phyloP scores from a whole-genome alignment of 2,113 vertebrate species.

The Peucedramus taeniatus region DNA sequence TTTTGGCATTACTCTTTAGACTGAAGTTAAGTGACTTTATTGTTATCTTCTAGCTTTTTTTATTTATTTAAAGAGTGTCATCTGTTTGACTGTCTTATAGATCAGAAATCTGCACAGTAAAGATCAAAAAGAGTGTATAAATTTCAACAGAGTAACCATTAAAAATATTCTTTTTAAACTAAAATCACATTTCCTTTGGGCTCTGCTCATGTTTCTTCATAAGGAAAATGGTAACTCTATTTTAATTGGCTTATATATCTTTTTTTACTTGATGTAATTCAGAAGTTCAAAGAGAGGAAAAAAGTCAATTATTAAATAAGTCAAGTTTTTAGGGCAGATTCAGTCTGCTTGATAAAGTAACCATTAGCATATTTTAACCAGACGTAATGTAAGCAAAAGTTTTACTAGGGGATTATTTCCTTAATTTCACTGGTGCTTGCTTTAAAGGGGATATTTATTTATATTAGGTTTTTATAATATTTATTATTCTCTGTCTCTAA shows the following conservation, averaged over 20 bases:
- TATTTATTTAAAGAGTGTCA: neutral
- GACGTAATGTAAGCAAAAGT: neutral
- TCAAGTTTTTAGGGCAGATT: neutral
- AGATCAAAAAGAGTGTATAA: neutral
- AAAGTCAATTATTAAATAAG: neutral
- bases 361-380: neutral
- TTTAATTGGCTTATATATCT: neutral
- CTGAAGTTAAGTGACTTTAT: neutral
- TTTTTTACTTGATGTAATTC: neutral
- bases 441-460: constrained; percentile 15
- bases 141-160: neutral
- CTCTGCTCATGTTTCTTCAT: neutral
- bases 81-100: neutral
- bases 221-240: neutral
- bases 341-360: neutral
- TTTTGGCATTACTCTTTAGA: neutral
- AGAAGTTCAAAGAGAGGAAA: neutral
- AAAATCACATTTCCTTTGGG: neutral
- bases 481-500: constrained; percentile 15
- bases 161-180: neutral
- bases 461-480: neutral
- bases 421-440: neutral
- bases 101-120: neutral
- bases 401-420: neutral
- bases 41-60: neutral